A percentile compares a stretch with the other conserved stretches of the same genome.
These are phyloP conservation scores for Morone chrysops DNA, from an alignment of 2,113 vertebrate species.

Conservation along the genomic window DNA sequence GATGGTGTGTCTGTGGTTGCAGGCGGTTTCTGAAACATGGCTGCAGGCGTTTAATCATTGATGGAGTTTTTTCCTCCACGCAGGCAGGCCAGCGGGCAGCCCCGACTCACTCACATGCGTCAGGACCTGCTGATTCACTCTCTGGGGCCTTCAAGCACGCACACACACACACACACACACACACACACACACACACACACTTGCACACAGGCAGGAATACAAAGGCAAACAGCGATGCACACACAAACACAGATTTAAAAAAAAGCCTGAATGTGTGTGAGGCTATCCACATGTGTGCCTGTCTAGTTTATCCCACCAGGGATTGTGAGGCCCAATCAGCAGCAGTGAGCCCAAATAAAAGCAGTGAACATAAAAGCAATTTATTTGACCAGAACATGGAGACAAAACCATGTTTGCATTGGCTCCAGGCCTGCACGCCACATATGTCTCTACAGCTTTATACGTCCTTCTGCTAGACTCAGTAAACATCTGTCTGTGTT, in stretches of 20 bases:
- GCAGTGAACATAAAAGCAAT: conserved; percentile 69
- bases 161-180: conserved; percentile 8
- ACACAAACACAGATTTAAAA: conserved; percentile 45
- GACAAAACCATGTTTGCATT: conserved; percentile 63
- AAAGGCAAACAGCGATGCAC: conserved; percentile 41
- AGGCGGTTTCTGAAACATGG: conserved; percentile 75
- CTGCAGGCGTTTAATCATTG: conserved; percentile 82
- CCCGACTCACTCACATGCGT: conserved; percentile 65
- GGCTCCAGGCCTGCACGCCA: conserved; percentile 38
- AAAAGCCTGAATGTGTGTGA: conserved; percentile 46
- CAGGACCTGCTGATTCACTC: conserved; percentile 83
- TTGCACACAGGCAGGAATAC: neutral
- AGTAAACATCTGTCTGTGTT: conserved; percentile 63
- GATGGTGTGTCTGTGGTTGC: conserved; percentile 71
- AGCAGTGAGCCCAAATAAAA: conserved; percentile 64
- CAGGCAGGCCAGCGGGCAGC: conserved; percentile 77
- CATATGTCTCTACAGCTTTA: conserved; percentile 51
- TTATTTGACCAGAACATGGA: conserved; percentile 71
- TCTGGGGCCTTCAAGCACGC: conserved; percentile 52
- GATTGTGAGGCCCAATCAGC: conserved; percentile 65
- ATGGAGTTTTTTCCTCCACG: conserved; percentile 67
- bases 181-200: neutral
- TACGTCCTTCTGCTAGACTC: conserved; percentile 45
- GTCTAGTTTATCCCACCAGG: conserved; percentile 60
- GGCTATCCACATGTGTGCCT: conserved; percentile 40